Conservation (phyloP, 2,113 vertebrate species). For the Carettochelys insculpta region DNA sequence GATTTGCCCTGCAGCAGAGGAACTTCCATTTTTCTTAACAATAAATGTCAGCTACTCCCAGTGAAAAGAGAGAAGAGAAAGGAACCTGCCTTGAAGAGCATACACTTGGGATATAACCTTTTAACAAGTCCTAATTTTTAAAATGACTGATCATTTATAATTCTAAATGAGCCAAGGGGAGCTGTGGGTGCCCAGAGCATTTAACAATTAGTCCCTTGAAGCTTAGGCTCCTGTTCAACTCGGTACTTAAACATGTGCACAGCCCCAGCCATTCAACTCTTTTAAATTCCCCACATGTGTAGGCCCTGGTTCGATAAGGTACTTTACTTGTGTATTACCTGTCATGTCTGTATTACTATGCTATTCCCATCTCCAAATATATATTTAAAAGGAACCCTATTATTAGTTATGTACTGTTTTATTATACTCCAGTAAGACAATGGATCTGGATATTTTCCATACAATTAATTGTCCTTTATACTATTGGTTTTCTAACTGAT, state of each 20-base stretch:
- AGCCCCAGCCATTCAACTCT: not conserved
- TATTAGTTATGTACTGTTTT: not conserved
- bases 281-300: not conserved
- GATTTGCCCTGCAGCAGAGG: constrained; percentile 26
- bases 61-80: not conserved
- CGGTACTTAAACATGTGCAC: not conserved
- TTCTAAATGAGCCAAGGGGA: not conserved
- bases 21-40: not conserved
- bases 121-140: not conserved
- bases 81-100: too few species aligned
- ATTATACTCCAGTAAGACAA: not conserved
- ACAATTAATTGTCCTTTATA: not conserved
- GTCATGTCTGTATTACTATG: not conserved
- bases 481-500: not conserved
- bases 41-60: not conserved
- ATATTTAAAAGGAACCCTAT: not conserved
- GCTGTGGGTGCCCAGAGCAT: not conserved
- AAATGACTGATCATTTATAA: not conserved
- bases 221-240: not conserved
- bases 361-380: not conserved
- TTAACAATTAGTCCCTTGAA: not conserved
- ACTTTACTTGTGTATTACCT: not conserved
- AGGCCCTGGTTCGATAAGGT: not conserved
- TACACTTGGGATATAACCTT: not conserved
- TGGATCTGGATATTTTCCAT: not conserved